These are phyloP conservation scores for Dolichomitus sp. DNA, from an alignment of 2,888 invertebrate genomes.

Conservation along the genomic window DNA sequence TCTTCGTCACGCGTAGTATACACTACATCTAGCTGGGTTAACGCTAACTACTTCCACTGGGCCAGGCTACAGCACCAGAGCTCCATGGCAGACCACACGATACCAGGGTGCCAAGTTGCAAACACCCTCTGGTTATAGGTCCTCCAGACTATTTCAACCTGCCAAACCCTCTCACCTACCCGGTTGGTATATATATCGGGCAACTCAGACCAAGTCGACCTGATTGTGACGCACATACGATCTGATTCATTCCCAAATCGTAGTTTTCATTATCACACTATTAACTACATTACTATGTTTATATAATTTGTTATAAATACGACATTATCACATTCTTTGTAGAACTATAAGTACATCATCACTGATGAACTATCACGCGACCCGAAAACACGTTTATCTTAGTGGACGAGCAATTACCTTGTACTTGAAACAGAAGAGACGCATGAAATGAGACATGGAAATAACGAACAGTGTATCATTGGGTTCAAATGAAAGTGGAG, in stretches of 20 bases:
- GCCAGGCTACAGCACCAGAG: slow-evolving; percentile 39
- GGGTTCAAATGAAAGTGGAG: not conserved
- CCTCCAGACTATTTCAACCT: slow-evolving; percentile 30
- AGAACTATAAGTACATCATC: no score
- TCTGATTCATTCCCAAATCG: not conserved
- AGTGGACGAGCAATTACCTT: not conserved
- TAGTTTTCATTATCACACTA: no score
- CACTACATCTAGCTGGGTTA: slow-evolving; percentile 31
- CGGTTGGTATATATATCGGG: not conserved
- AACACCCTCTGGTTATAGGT: slow-evolving; percentile 49
- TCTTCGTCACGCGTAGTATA: slow-evolving; percentile 78
- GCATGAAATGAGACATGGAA: not conserved
- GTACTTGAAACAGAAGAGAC: not conserved
- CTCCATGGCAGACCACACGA: slow-evolving; percentile 37
- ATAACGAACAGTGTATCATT: not conserved
- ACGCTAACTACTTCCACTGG: slow-evolving; percentile 50
- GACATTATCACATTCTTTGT: no score
- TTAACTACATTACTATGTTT: no score
- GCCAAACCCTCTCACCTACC: not conserved
- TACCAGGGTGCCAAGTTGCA: slow-evolving; percentile 60
- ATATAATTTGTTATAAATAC: no score
- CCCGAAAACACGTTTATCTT: not conserved
- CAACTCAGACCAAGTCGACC: not conserved
- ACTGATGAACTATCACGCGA: no score
- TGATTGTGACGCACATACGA: not conserved